These are phyloP conservation scores for Drosophila mimetica DNA, from an alignment of 2,888 invertebrate species.

Conservation along the genomic window DNA sequence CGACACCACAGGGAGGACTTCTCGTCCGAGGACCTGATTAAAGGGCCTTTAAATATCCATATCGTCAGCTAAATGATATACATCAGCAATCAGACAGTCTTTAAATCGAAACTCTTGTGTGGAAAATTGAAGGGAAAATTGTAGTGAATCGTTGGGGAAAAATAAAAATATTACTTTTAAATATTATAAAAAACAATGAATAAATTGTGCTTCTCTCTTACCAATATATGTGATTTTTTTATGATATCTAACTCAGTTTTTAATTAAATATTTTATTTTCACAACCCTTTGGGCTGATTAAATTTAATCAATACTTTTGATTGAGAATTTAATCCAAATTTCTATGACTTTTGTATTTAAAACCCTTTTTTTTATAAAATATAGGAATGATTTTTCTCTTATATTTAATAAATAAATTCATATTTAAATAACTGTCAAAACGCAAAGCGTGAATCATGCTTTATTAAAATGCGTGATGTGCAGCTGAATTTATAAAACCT, in stretches of 20 bases:
- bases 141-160: background rate
- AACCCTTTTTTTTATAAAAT: background rate
- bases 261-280: too few relatives aligned
- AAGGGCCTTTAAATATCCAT: constrained; percentile 23
- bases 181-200: too few relatives aligned
- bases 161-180: background rate
- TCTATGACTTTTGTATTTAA: too few relatives aligned
- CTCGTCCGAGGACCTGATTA: constrained; percentile 28
- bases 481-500: background rate
- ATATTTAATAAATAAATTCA: background rate
- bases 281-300: too few relatives aligned
- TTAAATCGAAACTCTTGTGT: background rate
- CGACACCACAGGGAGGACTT: constrained; percentile 29
- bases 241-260: background rate
- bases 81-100: constrained; percentile 1
- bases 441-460: background rate
- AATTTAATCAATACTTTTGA: too few relatives aligned
- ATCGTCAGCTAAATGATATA: constrained; percentile 32
- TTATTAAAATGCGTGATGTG: background rate
- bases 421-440: constrained; percentile 4
- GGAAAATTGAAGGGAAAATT: background rate
- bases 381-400: background rate
- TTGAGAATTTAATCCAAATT: too few relatives aligned
- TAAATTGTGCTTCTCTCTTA: too few relatives aligned
- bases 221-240: too few relatives aligned